Evolutionary conservation across 2,113 vertebrate genomes (phyloP), one percentile per base, ranked within the genome.

Genomic region (Pandion haliaetus): DNA sequence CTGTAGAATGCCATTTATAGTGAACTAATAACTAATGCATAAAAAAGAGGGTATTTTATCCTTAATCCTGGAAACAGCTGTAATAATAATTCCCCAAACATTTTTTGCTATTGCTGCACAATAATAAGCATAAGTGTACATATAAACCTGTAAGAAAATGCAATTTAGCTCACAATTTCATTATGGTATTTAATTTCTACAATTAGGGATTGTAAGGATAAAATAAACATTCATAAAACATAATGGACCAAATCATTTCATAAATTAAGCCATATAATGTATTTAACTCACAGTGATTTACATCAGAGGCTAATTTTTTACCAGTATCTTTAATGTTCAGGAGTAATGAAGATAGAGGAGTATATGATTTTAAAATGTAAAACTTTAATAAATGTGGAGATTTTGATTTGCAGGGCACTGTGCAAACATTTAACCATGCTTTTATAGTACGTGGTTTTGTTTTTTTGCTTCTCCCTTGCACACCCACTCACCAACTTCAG

Each of bases 401-500:
- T 70, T 62, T 91, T 50, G 73, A 74, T 86, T 77, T 59, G 26
- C 87, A 81, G 71, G 44, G 58, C 21, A 6, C 79, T 19, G 62
- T 78, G 76, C 57, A 91, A 74, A 58, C 54, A 10, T 76, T 66
- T 47, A 61, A 44, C 20, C 74, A n/a, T 93, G 76, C 36, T 88
- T 97, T 96, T 91, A 78, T 90, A 96, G 81, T 94, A 90, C 5
- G 25, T 91, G 88, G 3, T 91, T 95, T 95, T 86, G 93, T 84
- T 96, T 81, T 82, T 88, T 67, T 93, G 71, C 93, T 59, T 96
- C 78, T 96, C 86, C 74, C 72, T 97, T 93, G 92, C 93, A 97
- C 96, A 96, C 96, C 95, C 96, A 97, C 97, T 91, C 96, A 77
- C 91, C 91, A 93, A 96, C 89, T 94, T 61, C 14, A 54, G 89